These are phyloP conservation scores for Drosophila nebulosa DNA, from an alignment of 1,140 invertebrate species.

Conservation along the genomic window DNA sequence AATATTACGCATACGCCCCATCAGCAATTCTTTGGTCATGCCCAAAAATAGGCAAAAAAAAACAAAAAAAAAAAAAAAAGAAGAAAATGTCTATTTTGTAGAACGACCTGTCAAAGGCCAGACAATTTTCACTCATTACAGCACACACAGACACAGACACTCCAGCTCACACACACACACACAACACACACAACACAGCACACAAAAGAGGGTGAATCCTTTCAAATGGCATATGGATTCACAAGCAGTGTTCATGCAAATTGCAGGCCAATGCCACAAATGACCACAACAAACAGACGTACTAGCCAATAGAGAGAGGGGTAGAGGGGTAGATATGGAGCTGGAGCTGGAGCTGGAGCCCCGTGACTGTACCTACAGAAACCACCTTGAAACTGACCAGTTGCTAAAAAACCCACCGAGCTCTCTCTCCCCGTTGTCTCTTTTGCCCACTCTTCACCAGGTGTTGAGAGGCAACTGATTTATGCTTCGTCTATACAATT, in stretches of 20 bases:
- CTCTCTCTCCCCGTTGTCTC: neutral
- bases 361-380: neutral
- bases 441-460: neutral
- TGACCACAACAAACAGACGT: constrained; percentile 6
- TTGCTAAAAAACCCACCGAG: neutral
- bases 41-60: neutral
- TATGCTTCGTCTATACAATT: constrained; percentile 15
- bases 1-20: constrained; percentile 1
- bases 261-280: constrained; percentile 4
- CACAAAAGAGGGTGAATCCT: neutral
- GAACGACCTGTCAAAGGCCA: constrained; percentile 7
- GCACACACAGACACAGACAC: too few relatives aligned
- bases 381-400: neutral
- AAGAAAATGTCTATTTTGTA: constrained; percentile 5
- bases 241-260: constrained; percentile 8
- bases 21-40: neutral
- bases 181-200: neutral
- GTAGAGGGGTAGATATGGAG: neutral
- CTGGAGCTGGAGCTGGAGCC: neutral
- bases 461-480: constrained; percentile 7
- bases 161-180: neutral
- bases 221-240: neutral
- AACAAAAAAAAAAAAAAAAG: neutral
- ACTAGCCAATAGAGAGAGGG: neutral
- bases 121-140: constrained; percentile 11